A percentile compares a stretch with the other conserved stretches of the same genome.
Evolutionary conservation across 2,797 vertebrate genomes (phyloP).

Genomic region (Cebuella pygmaea): DNA sequence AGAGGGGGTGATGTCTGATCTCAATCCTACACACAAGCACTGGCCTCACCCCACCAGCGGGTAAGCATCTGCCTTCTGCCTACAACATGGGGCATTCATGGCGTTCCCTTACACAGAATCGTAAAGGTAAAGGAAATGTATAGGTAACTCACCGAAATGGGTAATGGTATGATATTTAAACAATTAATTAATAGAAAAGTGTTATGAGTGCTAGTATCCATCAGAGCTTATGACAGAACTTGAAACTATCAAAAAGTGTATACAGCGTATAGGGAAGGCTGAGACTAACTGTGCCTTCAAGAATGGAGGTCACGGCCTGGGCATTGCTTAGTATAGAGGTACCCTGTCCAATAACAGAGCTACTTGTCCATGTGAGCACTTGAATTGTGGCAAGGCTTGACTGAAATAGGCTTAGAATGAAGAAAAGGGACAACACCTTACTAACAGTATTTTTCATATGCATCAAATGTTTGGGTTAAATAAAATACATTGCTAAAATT

Average conservation of each 20-base stretch:
- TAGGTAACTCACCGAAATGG: not conserved
- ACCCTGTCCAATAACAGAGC: too few species aligned
- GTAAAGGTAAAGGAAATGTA: not conserved
- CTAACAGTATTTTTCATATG: not conserved
- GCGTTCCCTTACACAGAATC: not conserved
- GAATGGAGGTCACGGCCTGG: not conserved
- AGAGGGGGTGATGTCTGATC: rapidly evolving
- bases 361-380: not conserved
- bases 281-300: not conserved
- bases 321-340: not conserved
- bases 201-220: not conserved
- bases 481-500: not conserved
- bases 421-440: not conserved
- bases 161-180: not conserved
- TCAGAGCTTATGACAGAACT: not conserved
- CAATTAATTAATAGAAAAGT: too few species aligned
- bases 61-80: not conserved
- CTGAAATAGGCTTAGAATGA: not conserved
- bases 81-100: too few species aligned
- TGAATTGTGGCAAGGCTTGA: not conserved
- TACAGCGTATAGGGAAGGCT: not conserved
- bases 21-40: not conserved
- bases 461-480: not conserved
- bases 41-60: not conserved
- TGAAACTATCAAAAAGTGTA: not conserved